Evolutionary conservation across 2,113 vertebrate species (phyloP).

Genomic region (Ancistrus triradiatus): DNA sequence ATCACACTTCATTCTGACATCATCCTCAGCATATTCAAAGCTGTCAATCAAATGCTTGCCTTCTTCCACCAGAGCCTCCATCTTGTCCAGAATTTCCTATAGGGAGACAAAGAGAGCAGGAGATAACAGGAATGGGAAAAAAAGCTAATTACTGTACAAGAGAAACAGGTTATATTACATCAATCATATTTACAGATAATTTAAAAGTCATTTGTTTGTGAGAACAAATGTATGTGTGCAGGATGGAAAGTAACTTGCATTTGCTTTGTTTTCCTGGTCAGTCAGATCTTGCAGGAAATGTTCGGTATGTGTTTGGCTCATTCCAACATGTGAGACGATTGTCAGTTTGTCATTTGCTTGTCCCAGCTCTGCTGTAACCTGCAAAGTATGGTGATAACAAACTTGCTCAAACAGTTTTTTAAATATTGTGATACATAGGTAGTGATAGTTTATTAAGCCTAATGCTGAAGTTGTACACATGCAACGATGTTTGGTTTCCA

Average conservation of each 20-base stretch:
- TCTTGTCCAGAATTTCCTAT: conserved; percentile 35
- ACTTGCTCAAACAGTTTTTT: too few relatives aligned
- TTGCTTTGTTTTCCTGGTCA: conserved; percentile 23
- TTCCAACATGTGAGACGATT: conserved; percentile 24
- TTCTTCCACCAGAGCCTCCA: conserved; percentile 19
- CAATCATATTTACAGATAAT: background rate
- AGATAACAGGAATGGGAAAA: too few relatives aligned
- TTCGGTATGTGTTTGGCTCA: conserved; percentile 28
- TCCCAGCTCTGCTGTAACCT: conserved; percentile 32
- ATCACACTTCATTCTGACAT: conserved; percentile 22
- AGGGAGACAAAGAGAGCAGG: background rate
- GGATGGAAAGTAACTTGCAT: conserved; percentile 5
- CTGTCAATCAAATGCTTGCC: conserved; percentile 20
- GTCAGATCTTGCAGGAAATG: conserved; percentile 32
- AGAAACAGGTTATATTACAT: background rate
- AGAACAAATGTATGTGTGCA: background rate
- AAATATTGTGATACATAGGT: background rate
- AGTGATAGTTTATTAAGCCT: background rate
- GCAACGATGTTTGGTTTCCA: background rate
- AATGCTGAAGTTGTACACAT: background rate
- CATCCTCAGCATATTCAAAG: conserved; percentile 26
- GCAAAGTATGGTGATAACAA: background rate
- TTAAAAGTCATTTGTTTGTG: background rate
- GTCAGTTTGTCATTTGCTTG: conserved; percentile 10
- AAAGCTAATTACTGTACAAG: too few relatives aligned